Conservation (phyloP, 1,140 invertebrate genomes). For the Globodera ellingtonae region DNA sequence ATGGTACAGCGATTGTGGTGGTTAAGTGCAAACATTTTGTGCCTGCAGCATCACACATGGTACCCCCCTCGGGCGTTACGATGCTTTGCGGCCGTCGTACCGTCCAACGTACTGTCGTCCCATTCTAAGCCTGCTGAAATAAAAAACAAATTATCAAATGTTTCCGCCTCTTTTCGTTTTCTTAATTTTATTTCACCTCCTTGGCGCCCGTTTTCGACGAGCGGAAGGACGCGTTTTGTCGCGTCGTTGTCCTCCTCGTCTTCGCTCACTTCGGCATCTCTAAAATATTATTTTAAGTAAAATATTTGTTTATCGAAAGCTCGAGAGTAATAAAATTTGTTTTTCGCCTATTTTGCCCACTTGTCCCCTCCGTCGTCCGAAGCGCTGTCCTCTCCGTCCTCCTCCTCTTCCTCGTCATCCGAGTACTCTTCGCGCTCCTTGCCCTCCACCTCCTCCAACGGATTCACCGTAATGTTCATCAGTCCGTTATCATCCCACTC, state of each 20-base stretch:
- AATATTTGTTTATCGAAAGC: too few relatives aligned
- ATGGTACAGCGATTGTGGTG: too few relatives aligned
- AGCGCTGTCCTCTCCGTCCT: constrained; percentile 56
- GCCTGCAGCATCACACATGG: neutral
- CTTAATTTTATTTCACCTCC: constrained; percentile 2
- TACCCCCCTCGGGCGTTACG: neutral
- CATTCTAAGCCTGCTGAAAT: constrained; percentile 55
- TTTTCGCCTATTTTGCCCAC: constrained; percentile 14
- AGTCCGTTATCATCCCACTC: constrained; percentile 64
- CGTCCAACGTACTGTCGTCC: constrained; percentile 52
- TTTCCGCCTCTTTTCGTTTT: neutral
- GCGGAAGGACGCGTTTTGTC: constrained; percentile 44
- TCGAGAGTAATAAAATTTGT: neutral
- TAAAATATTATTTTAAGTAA: neutral
- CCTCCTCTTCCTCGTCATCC: constrained; percentile 59
- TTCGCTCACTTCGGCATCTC: constrained; percentile 41
- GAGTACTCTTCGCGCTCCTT: constrained; percentile 55
- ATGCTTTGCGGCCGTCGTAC: neutral
- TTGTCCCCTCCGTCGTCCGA: constrained; percentile 53
- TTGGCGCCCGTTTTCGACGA: constrained; percentile 40
- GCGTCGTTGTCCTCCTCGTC: constrained; percentile 58
- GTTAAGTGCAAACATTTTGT: too few relatives aligned
- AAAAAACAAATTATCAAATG: neutral
- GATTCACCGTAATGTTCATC: constrained; percentile 66
- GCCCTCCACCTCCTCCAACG: constrained; percentile 60